Evolutionary conservation across 1,140 invertebrate genomes (phyloP).

Genomic region (Harlomillsia oculata): DNA sequence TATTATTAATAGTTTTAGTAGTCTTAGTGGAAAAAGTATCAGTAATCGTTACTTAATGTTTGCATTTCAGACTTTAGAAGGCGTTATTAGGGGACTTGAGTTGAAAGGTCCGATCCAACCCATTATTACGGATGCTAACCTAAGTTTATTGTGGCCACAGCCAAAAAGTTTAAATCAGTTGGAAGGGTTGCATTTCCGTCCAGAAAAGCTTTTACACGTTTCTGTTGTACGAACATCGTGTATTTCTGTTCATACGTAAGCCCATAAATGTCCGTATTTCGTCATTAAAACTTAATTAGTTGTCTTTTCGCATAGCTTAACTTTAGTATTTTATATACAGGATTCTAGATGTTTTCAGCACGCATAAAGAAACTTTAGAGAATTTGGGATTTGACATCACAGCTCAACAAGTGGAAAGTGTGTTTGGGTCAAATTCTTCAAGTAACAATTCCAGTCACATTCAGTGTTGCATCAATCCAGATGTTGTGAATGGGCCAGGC

Average conservation of each 20-base stretch:
- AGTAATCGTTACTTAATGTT: neutral
- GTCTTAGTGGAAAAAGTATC: neutral
- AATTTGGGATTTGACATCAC: conserved; percentile 35
- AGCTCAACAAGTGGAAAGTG: conserved; percentile 34
- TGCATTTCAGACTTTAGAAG: conserved; percentile 28
- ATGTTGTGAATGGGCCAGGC: conserved; percentile 33
- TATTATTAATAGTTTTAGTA: neutral
- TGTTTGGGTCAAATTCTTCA: conserved; percentile 6
- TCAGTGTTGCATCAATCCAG: conserved; percentile 30
- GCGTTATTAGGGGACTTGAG: conserved; percentile 26
- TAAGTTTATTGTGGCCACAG: conserved; percentile 52
- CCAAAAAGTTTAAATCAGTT: conserved; percentile 51
- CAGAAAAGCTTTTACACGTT: conserved; percentile 41
- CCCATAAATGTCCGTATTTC: conserved; percentile 14
- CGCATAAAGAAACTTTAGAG: conserved; percentile 36
- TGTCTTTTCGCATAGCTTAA: neutral
- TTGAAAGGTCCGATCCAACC: conserved; percentile 39
- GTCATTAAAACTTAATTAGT: neutral
- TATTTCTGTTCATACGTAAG: conserved; percentile 45
- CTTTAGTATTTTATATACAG: conserved; percentile 37
- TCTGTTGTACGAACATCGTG: conserved; percentile 44
- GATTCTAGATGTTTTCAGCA: conserved; percentile 46
- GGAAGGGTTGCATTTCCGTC: conserved; percentile 42
- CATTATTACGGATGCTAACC: conserved; percentile 42
- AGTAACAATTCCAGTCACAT: conserved; percentile 32